Evolutionary conservation across 2,797 vertebrate genomes (phyloP), one percentile per base, ranked within the genome.

Genomic region (Crenichthys baileyi): DNA sequence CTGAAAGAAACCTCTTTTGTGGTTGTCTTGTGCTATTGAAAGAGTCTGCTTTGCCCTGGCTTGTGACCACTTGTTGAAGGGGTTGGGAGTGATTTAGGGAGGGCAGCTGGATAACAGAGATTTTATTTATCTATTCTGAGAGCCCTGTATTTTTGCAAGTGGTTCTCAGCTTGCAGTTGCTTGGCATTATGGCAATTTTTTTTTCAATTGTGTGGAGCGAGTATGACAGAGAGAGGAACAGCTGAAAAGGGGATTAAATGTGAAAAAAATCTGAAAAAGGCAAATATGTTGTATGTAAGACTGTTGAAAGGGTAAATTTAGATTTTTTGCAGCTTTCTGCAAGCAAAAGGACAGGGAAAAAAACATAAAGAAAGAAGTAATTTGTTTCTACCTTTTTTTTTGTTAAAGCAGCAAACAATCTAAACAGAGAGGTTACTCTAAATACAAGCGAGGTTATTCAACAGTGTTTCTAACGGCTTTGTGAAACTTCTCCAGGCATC

Each of bases 41-140:
- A 91, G 90, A 92, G 88, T 88, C 87, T 90, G 88, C 89, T 91
- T 88, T 89, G 90, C 89, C 88, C 87, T 78, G 92, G 93, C 94
- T 93, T 91, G 89, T 92, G 93, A 93, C 94, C 93, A 91, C 93
- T 95, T 95, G 94, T 95, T 91, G 90, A 92, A 91, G 89, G 92
- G 93, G 87, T 91, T 91, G 88, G 90, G 86, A 93, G 84, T 95
- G 95, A 96, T 96, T 96, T 96, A 95, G 88, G 83, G 92, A 89
- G 87, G 94, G 94, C 95, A 96, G 95, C 94, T 96, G 95, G 93
- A 91, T 93, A 94, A 92, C 93, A 93, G 91, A 92, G 90, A 93
- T 96, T 94, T 93, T 94, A 95, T 96, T 94, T 93, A 92, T 95
- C 93, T 95, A 94, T 94, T 95, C 93, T 93, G 87, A 94, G 93